phyloP scores from a whole-genome alignment of 2,888 invertebrate genomes.

The Tetramorium bicarinatum region DNA sequence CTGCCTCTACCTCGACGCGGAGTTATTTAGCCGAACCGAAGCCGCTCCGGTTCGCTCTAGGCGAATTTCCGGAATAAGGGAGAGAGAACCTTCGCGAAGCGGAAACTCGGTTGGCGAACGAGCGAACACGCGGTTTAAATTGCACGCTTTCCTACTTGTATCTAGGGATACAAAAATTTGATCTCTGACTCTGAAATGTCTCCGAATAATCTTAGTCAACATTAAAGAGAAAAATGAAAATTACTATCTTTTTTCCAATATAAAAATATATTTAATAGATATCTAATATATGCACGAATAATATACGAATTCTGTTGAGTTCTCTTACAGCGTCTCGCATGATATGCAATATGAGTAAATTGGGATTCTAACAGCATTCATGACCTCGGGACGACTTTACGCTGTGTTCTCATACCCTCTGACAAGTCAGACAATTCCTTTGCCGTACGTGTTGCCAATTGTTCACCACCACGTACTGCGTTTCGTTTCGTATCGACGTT shows the following conservation, averaged over 20 bases:
- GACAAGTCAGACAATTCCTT: constrained; percentile 38
- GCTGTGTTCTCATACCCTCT: constrained; percentile 58
- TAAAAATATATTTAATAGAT: background rate
- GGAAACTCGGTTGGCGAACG: constrained; percentile 46
- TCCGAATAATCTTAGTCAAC: background rate
- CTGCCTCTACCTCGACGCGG: constrained; percentile 67
- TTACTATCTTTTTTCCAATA: background rate
- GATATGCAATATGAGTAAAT: constrained; percentile 20
- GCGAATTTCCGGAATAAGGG: constrained; percentile 70
- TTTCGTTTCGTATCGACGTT: constrained; percentile 79
- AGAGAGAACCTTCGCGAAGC: constrained; percentile 59
- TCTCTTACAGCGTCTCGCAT: constrained; percentile 3
- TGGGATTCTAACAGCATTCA: constrained; percentile 67
- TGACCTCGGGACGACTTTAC: constrained; percentile 71
- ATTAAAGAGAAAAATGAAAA: background rate
- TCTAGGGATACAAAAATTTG: constrained; percentile 6
- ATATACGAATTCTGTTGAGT: background rate
- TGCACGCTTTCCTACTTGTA: constrained; percentile 1
- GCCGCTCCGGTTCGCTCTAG: constrained; percentile 63
- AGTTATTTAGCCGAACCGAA: constrained; percentile 70
- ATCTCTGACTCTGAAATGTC: background rate
- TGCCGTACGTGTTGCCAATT: constrained; percentile 42
- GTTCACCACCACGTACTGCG: constrained; percentile 34
- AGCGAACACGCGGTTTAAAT: background rate
- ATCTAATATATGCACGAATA: background rate